Conservation (phyloP, 1,140 invertebrate genomes). For the Sarcophaga peregrina region DNA sequence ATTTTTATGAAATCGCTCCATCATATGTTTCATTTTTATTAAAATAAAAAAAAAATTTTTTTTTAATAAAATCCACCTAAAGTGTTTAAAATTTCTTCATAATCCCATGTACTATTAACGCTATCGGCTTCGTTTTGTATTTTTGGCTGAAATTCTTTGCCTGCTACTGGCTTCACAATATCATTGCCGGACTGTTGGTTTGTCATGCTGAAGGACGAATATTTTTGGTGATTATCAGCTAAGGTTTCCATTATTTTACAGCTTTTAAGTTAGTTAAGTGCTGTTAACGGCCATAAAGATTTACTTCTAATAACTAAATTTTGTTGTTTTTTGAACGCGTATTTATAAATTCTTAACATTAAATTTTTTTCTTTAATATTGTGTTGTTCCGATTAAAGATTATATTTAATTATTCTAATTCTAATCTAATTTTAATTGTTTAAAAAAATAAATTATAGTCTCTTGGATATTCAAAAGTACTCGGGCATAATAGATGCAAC, state of each 20-base stretch:
- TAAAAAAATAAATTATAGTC: too few species aligned
- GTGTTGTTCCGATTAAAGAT: too few species aligned
- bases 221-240: not conserved
- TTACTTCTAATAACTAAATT: conserved; percentile 11
- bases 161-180: too few species aligned
- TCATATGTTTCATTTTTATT: not conserved
- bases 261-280: not conserved
- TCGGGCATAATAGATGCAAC: too few species aligned
- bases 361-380: too few species aligned
- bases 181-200: not conserved
- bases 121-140: not conserved
- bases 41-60: not conserved
- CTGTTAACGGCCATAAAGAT: not conserved
- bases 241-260: not conserved
- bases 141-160: not conserved
- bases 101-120: not conserved
- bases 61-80: conserved; percentile 8
- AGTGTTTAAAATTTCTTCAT: conserved; percentile 28
- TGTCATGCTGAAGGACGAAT: not conserved
- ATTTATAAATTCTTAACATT: not conserved
- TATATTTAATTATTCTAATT: too few species aligned
- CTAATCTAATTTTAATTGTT: too few species aligned
- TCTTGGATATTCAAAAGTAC: too few species aligned
- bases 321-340: not conserved
- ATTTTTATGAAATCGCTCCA: not conserved